Evolutionary conservation across 1,140 invertebrate genomes (phyloP).

Genomic region (Phenacoccus solenopsis): DNA sequence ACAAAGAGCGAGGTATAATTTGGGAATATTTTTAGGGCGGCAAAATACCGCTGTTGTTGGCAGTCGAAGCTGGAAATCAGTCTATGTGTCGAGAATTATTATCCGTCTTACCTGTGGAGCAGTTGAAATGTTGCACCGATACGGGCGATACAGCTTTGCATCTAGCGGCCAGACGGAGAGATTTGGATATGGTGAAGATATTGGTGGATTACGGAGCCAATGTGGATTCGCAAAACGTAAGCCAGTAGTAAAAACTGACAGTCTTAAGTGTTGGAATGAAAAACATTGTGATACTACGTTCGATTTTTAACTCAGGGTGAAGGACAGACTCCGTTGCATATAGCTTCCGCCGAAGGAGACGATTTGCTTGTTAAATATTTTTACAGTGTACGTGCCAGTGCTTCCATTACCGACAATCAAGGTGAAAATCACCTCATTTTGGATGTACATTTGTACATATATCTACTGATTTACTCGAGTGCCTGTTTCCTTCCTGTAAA

Average conservation of each 20-base stretch:
- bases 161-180: conserved; percentile 71
- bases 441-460: too few relatives aligned
- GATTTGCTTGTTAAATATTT: conserved; percentile 89
- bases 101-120: conserved; percentile 63
- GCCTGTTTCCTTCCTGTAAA: not conserved
- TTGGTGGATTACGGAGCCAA: conserved; percentile 82
- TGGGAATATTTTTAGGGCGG: conserved; percentile 55
- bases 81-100: conserved; percentile 84
- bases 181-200: conserved; percentile 82
- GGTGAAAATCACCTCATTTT: conserved; percentile 34
- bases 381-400: conserved; percentile 82
- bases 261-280: too few relatives aligned
- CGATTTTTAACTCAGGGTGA: conserved; percentile 46
- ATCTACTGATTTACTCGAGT: too few relatives aligned
- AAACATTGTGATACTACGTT: too few relatives aligned
- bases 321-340: conserved; percentile 85
- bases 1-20: conserved; percentile 15
- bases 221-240: conserved; percentile 79
- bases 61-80: conserved; percentile 85
- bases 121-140: conserved; percentile 56
- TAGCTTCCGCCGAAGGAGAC: conserved; percentile 90
- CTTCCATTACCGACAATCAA: conserved; percentile 85
- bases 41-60: conserved; percentile 81
- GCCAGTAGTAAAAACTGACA: too few relatives aligned
- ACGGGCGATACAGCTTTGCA: conserved; percentile 82